Base-by-base conservation (phyloP, 2,888 invertebrate genomes). In the Dichetophora obliterata region DNA sequence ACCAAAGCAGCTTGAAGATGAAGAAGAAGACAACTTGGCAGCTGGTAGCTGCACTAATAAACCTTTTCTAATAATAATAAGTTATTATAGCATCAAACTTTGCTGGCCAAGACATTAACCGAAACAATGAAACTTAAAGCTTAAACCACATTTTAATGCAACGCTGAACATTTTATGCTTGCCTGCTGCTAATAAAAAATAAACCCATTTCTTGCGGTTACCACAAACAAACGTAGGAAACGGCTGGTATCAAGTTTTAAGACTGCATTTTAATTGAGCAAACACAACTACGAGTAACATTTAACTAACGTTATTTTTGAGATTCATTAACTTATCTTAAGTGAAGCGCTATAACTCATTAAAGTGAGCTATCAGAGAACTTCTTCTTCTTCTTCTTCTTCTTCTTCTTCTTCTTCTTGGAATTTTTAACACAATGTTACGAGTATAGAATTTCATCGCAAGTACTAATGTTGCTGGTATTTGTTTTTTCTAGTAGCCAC, bases 111-210 rank as follows among this genome's bases (percentile, higher is more conserved):
- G 27, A 59, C 59, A 14, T 24, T 3, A 19, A 59, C 27, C 27
- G 27, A 19, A 11, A 34, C 65, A 14, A 65, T 70, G 70, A 54
- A 70, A 70, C 31, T 37, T 34, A 34, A 70, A 9, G 54, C 70
- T 19, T 37, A 54, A 70, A 52, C 54, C 34, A 37, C 52, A 52
- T 19, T 70, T 70, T 54, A 37, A 16, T 73, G 61, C 61, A 50
- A 59, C 48, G n/a, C 71, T 59, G 71, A 72, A 43, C 59, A 72
- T 43, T 37, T 37, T 61, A 59, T 19, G 71, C 59, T 72, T 24
- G 71, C 70, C n/a, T n/a, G n/a, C 19, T n/a, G n/a, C n/a, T n/a
- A 31, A 8, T 34, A 11, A 52, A 34, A 50, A 65, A 19, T n/a
- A 65, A 65, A 65, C 14, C 16, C 16, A 50, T 52, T 50, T 68